phyloP scores from a whole-genome alignment of 2,888 invertebrate genomes.

The Agonopterix heracliana region DNA sequence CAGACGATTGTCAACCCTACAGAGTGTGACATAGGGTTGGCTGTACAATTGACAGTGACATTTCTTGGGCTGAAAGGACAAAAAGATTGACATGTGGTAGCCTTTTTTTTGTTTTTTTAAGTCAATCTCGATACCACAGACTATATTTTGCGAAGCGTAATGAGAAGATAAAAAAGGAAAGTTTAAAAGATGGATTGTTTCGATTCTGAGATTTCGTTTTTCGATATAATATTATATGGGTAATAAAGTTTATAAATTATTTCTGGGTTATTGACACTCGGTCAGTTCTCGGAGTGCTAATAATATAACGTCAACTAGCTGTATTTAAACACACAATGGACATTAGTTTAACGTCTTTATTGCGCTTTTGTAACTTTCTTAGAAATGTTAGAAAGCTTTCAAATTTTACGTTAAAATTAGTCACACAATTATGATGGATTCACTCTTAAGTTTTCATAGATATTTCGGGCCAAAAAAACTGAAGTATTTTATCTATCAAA shows the following conservation, averaged over 20 bases:
- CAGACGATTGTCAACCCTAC: conserved; percentile 19
- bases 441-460: too few relatives aligned
- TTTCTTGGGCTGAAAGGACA: conserved; percentile 20
- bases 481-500: too few relatives aligned
- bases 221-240: conserved; percentile 27
- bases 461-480: too few relatives aligned
- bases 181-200: conserved; percentile 26
- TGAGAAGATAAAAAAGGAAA: conserved; percentile 31
- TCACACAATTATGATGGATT: too few relatives aligned
- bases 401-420: too few relatives aligned
- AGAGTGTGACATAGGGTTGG: not conserved
- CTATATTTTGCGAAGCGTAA: conserved; percentile 44
- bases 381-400: too few relatives aligned
- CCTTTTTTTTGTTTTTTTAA: conserved; percentile 18
- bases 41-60: not conserved
- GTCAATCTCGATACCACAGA: conserved; percentile 39
- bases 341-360: too few relatives aligned
- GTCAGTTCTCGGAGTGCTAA: too few relatives aligned
- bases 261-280: not conserved
- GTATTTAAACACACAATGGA: too few relatives aligned
- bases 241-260: not conserved
- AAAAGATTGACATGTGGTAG: conserved; percentile 55
- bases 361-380: too few relatives aligned
- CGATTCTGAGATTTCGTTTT: conserved; percentile 17
- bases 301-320: too few relatives aligned